Percentiles rank a stretch among this genome's conserved stretches.
These are phyloP conservation scores for Drosophila ezoana DNA, from an alignment of 2,888 invertebrate species.

Conservation along the genomic window DNA sequence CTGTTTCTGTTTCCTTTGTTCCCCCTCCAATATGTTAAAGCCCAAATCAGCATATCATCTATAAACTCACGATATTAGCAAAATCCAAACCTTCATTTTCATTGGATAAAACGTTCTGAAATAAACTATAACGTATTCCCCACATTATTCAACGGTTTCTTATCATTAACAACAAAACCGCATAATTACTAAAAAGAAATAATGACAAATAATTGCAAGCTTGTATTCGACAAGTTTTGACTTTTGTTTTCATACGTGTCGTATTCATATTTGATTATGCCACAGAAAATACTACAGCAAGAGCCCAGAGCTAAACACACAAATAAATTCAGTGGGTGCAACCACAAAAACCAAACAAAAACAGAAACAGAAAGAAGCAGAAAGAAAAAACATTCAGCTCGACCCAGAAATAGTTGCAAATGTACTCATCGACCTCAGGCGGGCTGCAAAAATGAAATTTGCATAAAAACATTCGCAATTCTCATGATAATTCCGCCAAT, in stretches of 20 bases:
- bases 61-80: too few species aligned
- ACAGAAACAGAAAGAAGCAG: too few species aligned
- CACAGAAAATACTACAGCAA: constrained; percentile 3
- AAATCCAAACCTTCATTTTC: neutral
- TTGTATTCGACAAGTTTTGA: neutral
- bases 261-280: constrained; percentile 11
- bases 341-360: constrained; percentile 22
- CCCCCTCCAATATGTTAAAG: too few species aligned
- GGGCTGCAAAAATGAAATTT: constrained; percentile 22
- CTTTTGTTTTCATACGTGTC: constrained; percentile 33
- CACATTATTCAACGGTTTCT: constrained; percentile 12
- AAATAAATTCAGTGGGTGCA: constrained; percentile 4
- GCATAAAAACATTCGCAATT: constrained; percentile 45
- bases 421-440: constrained; percentile 14
- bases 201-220: neutral
- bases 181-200: neutral
- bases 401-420: constrained; percentile 41
- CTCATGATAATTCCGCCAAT: constrained; percentile 41
- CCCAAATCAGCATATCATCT: too few species aligned
- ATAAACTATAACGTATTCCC: neutral
- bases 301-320: neutral
- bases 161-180: constrained; percentile 1
- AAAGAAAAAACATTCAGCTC: constrained; percentile 14
- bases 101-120: neutral
- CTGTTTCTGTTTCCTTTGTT: too few species aligned